phyloP scores from a whole-genome alignment of 2,113 vertebrate genomes.

The Podarcis raffonei region DNA sequence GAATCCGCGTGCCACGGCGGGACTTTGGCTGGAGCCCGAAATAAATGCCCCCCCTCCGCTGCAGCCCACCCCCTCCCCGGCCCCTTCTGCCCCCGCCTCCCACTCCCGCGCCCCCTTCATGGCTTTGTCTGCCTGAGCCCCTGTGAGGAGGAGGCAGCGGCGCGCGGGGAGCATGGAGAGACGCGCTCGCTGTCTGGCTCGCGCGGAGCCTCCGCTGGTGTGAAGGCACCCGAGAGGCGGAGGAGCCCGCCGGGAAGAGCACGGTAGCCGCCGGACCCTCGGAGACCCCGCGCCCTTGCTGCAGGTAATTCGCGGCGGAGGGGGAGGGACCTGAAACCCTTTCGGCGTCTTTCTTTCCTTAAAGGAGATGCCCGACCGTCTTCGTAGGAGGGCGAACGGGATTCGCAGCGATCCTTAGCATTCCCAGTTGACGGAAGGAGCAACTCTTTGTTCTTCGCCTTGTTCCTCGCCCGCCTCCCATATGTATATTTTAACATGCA shows the following conservation, averaged over 20 bases:
- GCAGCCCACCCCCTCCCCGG: not conserved
- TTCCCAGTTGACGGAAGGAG: not conserved
- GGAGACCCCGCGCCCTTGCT: conserved; percentile 1
- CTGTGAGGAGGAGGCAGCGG: conserved; percentile 11
- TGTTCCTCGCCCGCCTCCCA: too few relatives aligned
- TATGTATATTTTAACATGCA: not conserved
- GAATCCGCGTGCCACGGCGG: not conserved
- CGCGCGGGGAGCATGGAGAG: conserved; percentile 9
- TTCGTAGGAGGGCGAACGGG: not conserved
- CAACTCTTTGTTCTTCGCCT: not conserved
- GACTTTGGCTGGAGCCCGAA: not conserved
- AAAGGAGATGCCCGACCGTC: not conserved
- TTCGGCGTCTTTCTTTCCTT: not conserved
- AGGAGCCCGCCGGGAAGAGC: not conserved
- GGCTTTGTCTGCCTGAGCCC: conserved; percentile 38
- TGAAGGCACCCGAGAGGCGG: not conserved
- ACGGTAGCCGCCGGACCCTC: not conserved
- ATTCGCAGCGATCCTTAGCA: not conserved
- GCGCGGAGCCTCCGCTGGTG: conserved; percentile 34
- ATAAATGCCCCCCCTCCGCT: conserved; percentile 24
- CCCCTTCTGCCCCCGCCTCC: not conserved
- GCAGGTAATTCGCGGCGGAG: conserved; percentile 52
- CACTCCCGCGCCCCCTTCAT: conserved; percentile 32
- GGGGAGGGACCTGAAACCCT: not conserved
- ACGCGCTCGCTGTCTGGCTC: conserved; percentile 35